Evolutionary conservation across 2,113 vertebrate genomes (phyloP).

Genomic region (western clawed frog (Xenopus tropicalis)): DNA sequence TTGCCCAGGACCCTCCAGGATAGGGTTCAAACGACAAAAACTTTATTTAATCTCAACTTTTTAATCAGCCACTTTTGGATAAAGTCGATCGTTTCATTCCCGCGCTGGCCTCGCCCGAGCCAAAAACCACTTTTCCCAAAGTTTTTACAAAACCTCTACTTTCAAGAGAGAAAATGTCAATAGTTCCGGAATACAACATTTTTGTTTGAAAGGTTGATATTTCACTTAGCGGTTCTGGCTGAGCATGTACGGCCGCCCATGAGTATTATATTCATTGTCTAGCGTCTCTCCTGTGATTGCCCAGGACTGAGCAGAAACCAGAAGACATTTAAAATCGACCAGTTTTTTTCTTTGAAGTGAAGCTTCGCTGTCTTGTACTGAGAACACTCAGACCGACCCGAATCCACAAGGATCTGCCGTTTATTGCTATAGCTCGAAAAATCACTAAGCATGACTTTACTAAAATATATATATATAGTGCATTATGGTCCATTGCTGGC

Average conservation of each 20-base stretch:
- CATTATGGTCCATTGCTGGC: too few relatives aligned
- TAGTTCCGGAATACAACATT: background rate
- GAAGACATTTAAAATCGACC: conserved; percentile 24
- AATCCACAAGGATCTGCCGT: background rate
- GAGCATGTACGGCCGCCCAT: background rate
- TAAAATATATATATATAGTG: too few relatives aligned
- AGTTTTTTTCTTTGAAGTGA: background rate
- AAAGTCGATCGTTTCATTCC: too few relatives aligned
- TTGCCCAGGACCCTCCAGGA: too few relatives aligned
- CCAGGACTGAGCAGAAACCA: background rate
- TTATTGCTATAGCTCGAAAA: background rate
- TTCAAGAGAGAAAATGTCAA: background rate
- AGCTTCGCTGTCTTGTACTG: background rate
- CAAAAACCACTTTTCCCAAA: too few relatives aligned
- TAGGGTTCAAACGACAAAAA: too few relatives aligned
- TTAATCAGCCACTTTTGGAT: too few relatives aligned
- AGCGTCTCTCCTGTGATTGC: conserved; percentile 1
- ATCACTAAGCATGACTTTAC: background rate
- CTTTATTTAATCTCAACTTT: too few relatives aligned
- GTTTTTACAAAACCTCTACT: too few relatives aligned
- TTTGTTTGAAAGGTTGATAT: conserved; percentile 30
- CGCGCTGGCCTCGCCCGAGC: too few relatives aligned
- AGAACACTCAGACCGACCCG: background rate
- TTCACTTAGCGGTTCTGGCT: background rate
- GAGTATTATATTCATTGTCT: background rate